Percentiles rank a stretch among this genome's conserved stretches.
These are phyloP conservation scores for Sebastes nivosus DNA, from an alignment of 2,797 vertebrate species.

Conservation along the genomic window DNA sequence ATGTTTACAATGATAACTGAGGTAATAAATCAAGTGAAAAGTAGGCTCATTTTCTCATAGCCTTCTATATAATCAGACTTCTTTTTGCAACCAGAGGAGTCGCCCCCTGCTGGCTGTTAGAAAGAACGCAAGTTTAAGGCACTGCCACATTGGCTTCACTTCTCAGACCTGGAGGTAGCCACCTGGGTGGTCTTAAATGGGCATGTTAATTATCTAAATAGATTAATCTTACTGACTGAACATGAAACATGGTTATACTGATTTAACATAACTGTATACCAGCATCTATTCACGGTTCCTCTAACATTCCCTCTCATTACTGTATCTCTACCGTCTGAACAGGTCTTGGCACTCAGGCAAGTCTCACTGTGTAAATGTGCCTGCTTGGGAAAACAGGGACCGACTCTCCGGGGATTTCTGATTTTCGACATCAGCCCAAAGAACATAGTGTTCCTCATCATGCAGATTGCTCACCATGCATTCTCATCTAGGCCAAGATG, in stretches of 20 bases:
- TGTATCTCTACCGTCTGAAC: slow-evolving; percentile 13
- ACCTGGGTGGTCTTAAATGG: neutral
- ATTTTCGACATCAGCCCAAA: slow-evolving; percentile 52
- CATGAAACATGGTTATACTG: neutral
- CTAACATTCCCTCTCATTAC: neutral
- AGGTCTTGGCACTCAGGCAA: slow-evolving; percentile 46
- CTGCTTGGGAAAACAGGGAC: slow-evolving; percentile 47
- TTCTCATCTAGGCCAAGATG: slow-evolving; percentile 76
- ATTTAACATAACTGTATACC: neutral
- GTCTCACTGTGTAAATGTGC: slow-evolving; percentile 34
- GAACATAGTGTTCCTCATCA: slow-evolving; percentile 70
- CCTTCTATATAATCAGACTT: neutral
- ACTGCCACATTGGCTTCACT: neutral
- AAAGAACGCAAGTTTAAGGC: neutral
- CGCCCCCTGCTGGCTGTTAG: neutral
- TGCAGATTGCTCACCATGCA: slow-evolving; percentile 63
- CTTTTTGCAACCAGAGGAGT: neutral
- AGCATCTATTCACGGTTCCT: neutral
- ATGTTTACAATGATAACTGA: neutral
- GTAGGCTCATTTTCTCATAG: neutral
- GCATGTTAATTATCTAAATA: neutral
- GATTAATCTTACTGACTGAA: neutral
- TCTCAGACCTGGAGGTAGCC: neutral
- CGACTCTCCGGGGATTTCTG: slow-evolving; percentile 60
- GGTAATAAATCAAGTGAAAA: neutral